Evolutionary conservation across 1,140 invertebrate species (phyloP).

Genomic region (Brachionus manjavacas): DNA sequence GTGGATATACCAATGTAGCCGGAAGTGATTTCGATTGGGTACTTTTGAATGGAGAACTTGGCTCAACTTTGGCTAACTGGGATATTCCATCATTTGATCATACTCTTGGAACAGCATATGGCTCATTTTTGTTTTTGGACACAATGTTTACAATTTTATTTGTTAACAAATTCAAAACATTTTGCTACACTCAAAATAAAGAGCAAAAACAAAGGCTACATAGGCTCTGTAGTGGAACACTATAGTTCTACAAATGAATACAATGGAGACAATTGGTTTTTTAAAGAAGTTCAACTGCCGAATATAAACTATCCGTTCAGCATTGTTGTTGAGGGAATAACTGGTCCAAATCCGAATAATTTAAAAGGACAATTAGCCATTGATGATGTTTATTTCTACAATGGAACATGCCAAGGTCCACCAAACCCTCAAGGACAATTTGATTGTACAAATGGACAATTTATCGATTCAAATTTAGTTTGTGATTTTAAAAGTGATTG

Average conservation of each 20-base stretch:
- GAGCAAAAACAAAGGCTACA: neutral
- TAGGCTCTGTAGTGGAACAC: neutral
- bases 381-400: conserved; percentile 48
- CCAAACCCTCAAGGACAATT: conserved; percentile 25
- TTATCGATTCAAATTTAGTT: conserved; percentile 44
- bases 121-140: conserved; percentile 14
- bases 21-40: conserved; percentile 38
- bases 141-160: conserved; percentile 38
- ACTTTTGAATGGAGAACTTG: conserved; percentile 10
- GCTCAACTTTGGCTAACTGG: neutral
- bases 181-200: neutral
- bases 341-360: conserved; percentile 44
- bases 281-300: neutral
- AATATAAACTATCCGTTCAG: neutral
- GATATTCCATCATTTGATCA: conserved; percentile 46
- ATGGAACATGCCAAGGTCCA: conserved; percentile 44
- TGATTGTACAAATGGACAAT: conserved; percentile 46
- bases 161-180: conserved; percentile 5
- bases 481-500: conserved; percentile 52
- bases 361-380: conserved; percentile 47
- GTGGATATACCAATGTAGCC: neutral
- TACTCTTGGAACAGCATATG: conserved; percentile 11
- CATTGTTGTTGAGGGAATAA: conserved; percentile 39
- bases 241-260: neutral
- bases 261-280: neutral